A percentile compares a stretch with the other conserved stretches of the same genome.
Conservation (phyloP, 2,797 vertebrate species). For the Hylomyscus alleni region DNA sequence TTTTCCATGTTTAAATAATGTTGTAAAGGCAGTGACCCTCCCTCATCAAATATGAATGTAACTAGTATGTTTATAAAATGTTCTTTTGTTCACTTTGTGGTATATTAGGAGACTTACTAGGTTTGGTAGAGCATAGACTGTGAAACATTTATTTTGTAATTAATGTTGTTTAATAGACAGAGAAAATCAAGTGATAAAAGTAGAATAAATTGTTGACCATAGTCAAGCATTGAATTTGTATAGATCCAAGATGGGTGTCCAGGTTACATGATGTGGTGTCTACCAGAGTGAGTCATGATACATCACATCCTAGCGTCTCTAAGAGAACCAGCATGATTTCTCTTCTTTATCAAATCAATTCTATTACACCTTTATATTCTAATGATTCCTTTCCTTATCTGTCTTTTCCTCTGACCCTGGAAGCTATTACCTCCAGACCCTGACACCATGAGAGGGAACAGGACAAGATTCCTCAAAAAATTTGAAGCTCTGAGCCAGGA, state of each 20-base stretch:
- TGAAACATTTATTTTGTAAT: not conserved
- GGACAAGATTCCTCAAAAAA: slow-evolving; percentile 13
- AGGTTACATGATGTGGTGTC: not conserved
- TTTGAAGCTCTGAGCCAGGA: not conserved
- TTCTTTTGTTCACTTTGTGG: slow-evolving; percentile 36
- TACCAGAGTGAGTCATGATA: not conserved
- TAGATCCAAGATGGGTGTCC: not conserved
- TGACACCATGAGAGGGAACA: not conserved
- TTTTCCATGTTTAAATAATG: slow-evolving; percentile 10
- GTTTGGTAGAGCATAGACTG: not conserved
- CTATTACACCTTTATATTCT: not conserved
- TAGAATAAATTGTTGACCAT: slow-evolving; percentile 14
- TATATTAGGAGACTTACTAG: not conserved
- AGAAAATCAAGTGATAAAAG: not conserved
- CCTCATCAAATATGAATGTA: not conserved
- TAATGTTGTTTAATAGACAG: slow-evolving; percentile 26
- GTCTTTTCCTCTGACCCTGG: not conserved
- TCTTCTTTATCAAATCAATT: slow-evolving; percentile 10
- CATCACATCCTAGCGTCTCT: not conserved
- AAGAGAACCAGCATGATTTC: not conserved
- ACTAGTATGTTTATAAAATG: slow-evolving; percentile 3
- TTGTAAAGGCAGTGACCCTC: not conserved
- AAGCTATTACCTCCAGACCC: not conserved
- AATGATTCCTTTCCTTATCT: slow-evolving; percentile 45
- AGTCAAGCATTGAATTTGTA: not conserved